Conservation (phyloP, 2,113 vertebrate genomes). For the Ramphastos sulfuratus region DNA sequence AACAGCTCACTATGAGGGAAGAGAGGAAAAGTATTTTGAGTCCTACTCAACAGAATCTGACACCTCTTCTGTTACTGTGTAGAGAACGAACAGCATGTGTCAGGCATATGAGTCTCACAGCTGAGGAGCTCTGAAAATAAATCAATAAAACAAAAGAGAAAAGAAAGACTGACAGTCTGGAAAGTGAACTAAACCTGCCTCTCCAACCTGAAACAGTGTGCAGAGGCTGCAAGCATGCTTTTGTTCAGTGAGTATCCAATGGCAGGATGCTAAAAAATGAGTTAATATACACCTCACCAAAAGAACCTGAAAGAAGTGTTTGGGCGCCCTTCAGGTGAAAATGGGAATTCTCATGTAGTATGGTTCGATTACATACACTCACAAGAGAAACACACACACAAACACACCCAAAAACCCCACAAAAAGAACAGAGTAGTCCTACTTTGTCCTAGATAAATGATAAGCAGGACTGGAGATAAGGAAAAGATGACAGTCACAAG, state of each 20-base stretch:
- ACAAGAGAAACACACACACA: neutral
- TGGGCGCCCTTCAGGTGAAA: neutral
- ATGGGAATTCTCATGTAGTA: neutral
- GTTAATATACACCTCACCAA: neutral
- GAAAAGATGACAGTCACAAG: neutral
- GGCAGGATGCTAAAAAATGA: neutral
- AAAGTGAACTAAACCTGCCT: neutral
- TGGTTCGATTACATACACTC: neutral
- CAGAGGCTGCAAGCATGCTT: neutral
- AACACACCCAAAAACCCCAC: neutral
- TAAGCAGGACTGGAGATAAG: neutral
- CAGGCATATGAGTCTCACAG: neutral
- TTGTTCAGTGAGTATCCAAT: neutral
- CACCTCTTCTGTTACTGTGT: neutral
- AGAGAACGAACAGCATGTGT: neutral
- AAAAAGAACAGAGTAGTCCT: neutral
- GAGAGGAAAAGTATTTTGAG: neutral
- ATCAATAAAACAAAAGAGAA: neutral
- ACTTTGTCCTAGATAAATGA: neutral
- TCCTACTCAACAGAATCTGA: neutral
- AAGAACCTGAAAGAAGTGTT: neutral
- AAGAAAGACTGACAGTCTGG: neutral
- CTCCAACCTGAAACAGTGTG: neutral
- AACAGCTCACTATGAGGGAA: neutral
- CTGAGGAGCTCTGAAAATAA: neutral